Conservation (phyloP, 1,140 invertebrate species). For the Berghia stephanieae region DNA sequence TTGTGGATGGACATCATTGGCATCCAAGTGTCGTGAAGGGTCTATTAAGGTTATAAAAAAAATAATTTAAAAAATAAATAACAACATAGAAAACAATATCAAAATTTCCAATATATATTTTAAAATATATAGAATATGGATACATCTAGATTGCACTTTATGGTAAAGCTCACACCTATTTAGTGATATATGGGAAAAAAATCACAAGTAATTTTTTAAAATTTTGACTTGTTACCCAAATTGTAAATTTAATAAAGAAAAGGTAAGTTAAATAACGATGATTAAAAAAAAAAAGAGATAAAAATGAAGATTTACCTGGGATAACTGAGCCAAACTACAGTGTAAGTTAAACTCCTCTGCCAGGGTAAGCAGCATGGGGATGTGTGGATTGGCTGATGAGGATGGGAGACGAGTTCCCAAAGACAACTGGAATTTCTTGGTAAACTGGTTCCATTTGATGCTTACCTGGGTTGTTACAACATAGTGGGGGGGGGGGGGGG, state of each 20-base stretch:
- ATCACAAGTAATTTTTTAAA: no score
- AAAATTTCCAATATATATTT: background rate
- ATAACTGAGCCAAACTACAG: conserved; percentile 78
- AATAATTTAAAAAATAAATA: background rate
- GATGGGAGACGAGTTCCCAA: conserved; percentile 71
- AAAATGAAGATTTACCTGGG: conserved; percentile 72
- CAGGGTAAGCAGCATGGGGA: conserved; percentile 80
- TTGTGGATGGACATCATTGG: conserved; percentile 61
- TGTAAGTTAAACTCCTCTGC: conserved; percentile 82
- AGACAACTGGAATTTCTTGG: conserved; percentile 76
- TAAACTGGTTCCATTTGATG: conserved; percentile 78
- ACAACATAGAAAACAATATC: background rate
- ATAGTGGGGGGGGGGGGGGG: no score
- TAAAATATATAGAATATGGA: no score
- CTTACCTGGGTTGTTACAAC: no score
- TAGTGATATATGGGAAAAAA: no score
- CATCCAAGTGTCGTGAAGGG: conserved; percentile 61
- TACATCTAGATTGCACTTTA: no score
- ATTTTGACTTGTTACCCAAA: background rate
- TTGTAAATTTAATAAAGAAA: background rate
- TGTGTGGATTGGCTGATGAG: conserved; percentile 78
- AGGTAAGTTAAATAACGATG: background rate
- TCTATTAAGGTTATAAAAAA: conserved; percentile 37
- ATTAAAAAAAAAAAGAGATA: conserved; percentile 18
- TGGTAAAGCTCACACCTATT: no score